Conservation (phyloP, 2,113 vertebrate species). For the Muntiacus reevesi region DNA sequence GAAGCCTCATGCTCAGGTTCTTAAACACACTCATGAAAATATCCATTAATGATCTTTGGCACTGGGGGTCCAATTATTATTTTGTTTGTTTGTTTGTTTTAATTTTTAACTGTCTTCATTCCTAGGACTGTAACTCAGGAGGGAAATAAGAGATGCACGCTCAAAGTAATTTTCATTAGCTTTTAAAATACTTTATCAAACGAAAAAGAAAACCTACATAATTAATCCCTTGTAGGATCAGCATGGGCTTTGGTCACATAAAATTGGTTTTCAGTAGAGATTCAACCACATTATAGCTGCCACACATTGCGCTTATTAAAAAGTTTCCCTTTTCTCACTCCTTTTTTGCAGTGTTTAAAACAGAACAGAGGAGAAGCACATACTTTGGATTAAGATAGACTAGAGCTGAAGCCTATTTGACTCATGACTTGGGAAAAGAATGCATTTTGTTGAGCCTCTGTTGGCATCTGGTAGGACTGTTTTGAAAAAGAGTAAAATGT, state of each 20-base stretch:
- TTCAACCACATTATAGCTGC: not conserved
- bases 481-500: not conserved
- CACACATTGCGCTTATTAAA: not conserved
- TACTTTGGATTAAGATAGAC: not conserved
- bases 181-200: conserved; percentile 2
- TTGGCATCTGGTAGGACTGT: too few species aligned
- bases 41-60: not conserved
- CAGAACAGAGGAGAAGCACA: not conserved
- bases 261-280: not conserved
- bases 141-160: not conserved
- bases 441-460: not conserved
- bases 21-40: not conserved
- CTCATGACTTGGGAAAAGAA: not conserved
- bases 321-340: not conserved
- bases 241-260: not conserved
- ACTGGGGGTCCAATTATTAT: not conserved
- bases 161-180: not conserved
- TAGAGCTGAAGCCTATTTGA: not conserved
- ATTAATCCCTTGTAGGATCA: not conserved
- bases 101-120: conserved; percentile 37
- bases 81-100: not conserved
- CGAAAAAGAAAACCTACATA: not conserved
- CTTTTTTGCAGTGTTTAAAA: not conserved
- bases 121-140: not conserved
- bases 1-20: not conserved